A percentile compares a stretch with the other conserved stretches of the same genome.
Conservation (phyloP, 2,113 vertebrate genomes). For the Mustela lutreola region DNA sequence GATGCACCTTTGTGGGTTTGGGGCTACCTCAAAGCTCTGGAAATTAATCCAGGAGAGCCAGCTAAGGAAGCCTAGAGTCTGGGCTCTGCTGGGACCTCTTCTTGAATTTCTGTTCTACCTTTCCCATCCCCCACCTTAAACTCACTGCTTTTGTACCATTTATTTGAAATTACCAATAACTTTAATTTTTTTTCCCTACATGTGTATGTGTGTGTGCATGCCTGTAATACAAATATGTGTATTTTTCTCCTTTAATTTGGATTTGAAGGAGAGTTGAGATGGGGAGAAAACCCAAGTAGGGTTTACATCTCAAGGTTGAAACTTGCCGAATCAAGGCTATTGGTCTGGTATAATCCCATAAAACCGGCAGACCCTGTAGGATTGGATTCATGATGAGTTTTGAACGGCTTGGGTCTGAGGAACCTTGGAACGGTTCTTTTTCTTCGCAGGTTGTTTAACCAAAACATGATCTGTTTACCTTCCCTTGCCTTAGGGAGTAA, state of each 20-base stretch:
- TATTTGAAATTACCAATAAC: background rate
- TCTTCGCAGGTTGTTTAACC: conserved; percentile 58
- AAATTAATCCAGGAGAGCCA: background rate
- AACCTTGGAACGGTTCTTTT: conserved; percentile 34
- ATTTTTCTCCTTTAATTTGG: background rate
- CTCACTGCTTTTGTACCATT: background rate
- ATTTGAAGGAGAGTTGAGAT: background rate
- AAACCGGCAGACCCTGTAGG: background rate
- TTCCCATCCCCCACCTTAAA: background rate
- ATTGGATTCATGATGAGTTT: background rate
- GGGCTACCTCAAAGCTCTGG: background rate
- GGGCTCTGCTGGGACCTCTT: background rate
- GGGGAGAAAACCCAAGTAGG: background rate
- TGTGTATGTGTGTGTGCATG: background rate
- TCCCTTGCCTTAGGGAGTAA: conserved; percentile 28
- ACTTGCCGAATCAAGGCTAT: background rate
- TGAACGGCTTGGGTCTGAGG: background rate
- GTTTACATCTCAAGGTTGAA: background rate
- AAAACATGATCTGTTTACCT: conserved; percentile 63
- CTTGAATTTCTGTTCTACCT: background rate
- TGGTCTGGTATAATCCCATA: background rate
- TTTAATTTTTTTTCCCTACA: background rate
- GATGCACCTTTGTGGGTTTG: background rate
- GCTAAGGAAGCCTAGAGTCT: background rate
- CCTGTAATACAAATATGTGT: background rate